phyloP scores from a whole-genome alignment of 2,888 invertebrate genomes.

The Aplocera efformata region DNA sequence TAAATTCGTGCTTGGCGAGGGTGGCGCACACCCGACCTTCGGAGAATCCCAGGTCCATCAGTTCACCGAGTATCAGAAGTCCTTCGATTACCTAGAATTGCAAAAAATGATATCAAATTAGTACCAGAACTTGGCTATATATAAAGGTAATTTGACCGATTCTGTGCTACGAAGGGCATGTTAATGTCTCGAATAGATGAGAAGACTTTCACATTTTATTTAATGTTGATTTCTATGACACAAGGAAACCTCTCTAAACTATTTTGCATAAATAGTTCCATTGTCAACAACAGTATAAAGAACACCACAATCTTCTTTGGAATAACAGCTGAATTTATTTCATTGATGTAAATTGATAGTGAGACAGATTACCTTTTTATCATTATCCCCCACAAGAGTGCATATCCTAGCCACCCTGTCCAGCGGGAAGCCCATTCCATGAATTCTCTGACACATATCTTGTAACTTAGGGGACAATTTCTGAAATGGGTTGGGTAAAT shows the following conservation, averaged over 20 bases:
- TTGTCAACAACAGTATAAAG: too few relatives aligned
- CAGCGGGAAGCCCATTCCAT: constrained; percentile 93
- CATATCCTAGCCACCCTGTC: constrained; percentile 91
- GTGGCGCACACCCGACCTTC: constrained; percentile 88
- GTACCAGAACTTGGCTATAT: too few relatives aligned
- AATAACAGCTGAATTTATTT: too few relatives aligned
- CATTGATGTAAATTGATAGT: not conserved
- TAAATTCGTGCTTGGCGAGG: constrained; percentile 87
- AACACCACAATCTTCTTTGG: too few relatives aligned
- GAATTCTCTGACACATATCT: constrained; percentile 85
- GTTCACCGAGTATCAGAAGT: constrained; percentile 87
- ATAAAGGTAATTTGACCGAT: too few relatives aligned
- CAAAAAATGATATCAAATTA: not conserved
- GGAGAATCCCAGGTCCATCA: constrained; percentile 91
- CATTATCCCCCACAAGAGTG: constrained; percentile 86
- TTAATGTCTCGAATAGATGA: too few relatives aligned
- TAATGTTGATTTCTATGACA: too few relatives aligned
- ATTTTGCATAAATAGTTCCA: too few relatives aligned
- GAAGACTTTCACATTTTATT: too few relatives aligned
- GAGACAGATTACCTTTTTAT: constrained; percentile 88
- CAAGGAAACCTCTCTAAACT: too few relatives aligned
- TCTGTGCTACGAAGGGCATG: too few relatives aligned
- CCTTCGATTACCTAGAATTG: constrained; percentile 89
- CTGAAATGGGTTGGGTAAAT: constrained; percentile 62
- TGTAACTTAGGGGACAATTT: constrained; percentile 78